Evolutionary conservation across 2,797 vertebrate genomes (phyloP).

Genomic region (Margarornis squamiger): DNA sequence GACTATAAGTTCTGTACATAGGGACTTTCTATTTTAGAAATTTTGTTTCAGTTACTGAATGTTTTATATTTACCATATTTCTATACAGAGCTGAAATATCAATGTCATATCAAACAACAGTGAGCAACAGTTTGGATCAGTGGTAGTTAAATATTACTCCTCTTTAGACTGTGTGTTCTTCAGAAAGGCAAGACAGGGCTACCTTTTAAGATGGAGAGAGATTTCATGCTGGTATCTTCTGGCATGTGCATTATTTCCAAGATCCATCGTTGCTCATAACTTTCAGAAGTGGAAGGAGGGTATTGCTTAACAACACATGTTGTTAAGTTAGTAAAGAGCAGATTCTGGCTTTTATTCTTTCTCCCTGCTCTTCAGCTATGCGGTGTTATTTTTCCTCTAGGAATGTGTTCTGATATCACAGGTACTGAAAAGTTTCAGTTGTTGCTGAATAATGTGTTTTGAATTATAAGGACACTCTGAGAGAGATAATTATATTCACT

Average conservation of each 20-base stretch:
- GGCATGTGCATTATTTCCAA: neutral
- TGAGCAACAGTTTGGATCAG: neutral
- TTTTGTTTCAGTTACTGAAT: neutral
- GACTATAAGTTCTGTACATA: neutral
- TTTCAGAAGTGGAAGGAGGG: neutral
- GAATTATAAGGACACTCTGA: neutral
- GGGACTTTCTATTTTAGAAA: neutral
- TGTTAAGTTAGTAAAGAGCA: neutral
- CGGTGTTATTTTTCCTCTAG: neutral
- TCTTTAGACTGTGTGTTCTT: neutral
- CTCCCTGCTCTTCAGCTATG: neutral
- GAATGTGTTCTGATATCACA: neutral
- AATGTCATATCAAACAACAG: neutral
- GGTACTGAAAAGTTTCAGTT: neutral
- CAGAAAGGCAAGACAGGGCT: neutral
- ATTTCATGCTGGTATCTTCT: neutral
- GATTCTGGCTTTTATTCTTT: neutral
- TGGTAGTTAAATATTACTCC: neutral
- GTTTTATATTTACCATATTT: neutral
- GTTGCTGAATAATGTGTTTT: neutral
- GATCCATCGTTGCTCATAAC: neutral
- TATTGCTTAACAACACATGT: neutral
- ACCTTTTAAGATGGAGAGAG: neutral
- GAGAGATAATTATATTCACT: neutral
- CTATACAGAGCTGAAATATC: neutral